A percentile compares a stretch with the other conserved stretches of the same genome.
Conservation (phyloP, 2,888 invertebrate genomes). For the Cheilosia vulpina region DNA sequence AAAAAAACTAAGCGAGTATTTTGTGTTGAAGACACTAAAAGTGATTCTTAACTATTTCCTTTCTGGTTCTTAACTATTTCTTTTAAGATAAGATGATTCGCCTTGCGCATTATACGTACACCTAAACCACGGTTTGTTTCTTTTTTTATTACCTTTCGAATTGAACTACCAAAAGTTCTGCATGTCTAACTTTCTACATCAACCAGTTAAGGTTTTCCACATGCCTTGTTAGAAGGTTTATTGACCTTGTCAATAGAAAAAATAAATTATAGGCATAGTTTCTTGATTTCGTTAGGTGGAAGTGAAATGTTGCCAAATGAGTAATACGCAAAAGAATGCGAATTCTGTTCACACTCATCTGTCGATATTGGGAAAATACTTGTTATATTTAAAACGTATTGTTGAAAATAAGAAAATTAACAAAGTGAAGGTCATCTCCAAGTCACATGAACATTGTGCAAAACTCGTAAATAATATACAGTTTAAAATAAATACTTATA, state of each 20-base stretch:
- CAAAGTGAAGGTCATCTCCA: constrained; percentile 22
- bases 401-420: background rate
- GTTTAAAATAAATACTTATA: constrained; percentile 12
- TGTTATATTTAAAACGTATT: background rate
- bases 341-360: background rate
- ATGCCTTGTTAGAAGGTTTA: constrained; percentile 37
- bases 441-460: constrained; percentile 34
- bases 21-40: too few relatives aligned
- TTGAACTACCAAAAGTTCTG: constrained; percentile 11
- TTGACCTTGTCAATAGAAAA: constrained; percentile 17
- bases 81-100: too few relatives aligned
- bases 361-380: constrained; percentile 5
- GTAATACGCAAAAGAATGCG: background rate
- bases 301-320: constrained; percentile 1
- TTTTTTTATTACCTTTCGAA: background rate
- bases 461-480: constrained; percentile 25
- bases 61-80: too few relatives aligned
- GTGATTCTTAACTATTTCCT: too few relatives aligned
- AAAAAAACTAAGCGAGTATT: too few relatives aligned
- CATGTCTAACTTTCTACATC: constrained; percentile 38
- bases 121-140: background rate
- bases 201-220: constrained; percentile 30
- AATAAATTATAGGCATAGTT: background rate
- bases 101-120: too few relatives aligned
- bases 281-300: background rate